A percentile compares a stretch with the other conserved stretches of the same genome.
Evolutionary conservation across 2,113 vertebrate species (phyloP).

Genomic region (Lycaon pictus): DNA sequence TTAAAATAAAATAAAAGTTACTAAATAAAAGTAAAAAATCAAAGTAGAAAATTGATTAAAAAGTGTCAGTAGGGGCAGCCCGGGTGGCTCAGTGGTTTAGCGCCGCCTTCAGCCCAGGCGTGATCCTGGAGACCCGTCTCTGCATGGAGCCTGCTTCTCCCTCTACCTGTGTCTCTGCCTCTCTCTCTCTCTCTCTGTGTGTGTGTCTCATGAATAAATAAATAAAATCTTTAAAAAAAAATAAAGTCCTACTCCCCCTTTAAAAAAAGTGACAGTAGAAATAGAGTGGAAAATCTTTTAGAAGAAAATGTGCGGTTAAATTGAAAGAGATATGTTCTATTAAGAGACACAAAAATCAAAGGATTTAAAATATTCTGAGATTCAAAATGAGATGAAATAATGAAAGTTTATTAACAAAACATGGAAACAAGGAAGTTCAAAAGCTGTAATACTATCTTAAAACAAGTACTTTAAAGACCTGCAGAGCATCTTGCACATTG

Average conservation of each 20-base stretch:
- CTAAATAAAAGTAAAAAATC: not conserved
- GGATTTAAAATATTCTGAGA: not conserved
- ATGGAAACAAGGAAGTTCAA: not conserved
- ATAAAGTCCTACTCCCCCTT: too few relatives aligned
- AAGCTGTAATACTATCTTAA: not conserved
- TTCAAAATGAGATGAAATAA: slow-evolving; percentile 29
- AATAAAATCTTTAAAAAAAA: too few relatives aligned
- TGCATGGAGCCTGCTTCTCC: too few relatives aligned
- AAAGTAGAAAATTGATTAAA: not conserved
- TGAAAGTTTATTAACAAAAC: slow-evolving; percentile 23
- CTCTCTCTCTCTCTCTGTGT: too few relatives aligned
- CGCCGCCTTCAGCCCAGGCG: too few relatives aligned
- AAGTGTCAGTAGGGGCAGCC: not conserved
- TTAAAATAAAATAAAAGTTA: not conserved
- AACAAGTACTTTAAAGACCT: not conserved
- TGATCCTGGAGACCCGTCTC: too few relatives aligned
- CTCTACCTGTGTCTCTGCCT: too few relatives aligned
- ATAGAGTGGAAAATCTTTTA: not conserved
- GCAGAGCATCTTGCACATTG: not conserved
- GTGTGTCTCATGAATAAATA: too few relatives aligned
- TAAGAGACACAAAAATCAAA: not conserved
- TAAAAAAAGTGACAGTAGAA: not conserved
- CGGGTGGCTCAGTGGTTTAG: too few relatives aligned
- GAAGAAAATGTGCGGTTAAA: slow-evolving; percentile 5
- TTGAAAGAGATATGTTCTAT: not conserved